Evolutionary conservation across 1,140 invertebrate genomes (phyloP), one percentile per base, ranked within the genome.

Genomic region (Drosophila mojavensis): DNA sequence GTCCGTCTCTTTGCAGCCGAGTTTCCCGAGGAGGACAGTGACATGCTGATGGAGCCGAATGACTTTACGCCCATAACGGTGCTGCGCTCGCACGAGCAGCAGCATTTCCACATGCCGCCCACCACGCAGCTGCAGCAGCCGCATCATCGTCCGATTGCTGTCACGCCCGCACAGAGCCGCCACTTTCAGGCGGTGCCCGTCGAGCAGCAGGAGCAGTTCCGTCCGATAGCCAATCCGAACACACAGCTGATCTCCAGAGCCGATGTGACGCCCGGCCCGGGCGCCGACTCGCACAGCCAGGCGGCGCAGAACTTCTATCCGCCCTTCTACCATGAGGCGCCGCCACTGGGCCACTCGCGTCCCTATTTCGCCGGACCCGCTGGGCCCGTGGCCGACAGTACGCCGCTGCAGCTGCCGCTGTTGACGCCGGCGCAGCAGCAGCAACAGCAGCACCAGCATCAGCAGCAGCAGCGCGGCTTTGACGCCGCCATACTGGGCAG

Each of bases 401-500:
- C 75, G 5, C 84, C 83, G 13, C 55, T 83, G 55, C 80, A 74
- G 20, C n/a, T 88, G 51, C 80, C 83, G 0, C 41, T 80, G 3
- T 33, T 89, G 54, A 53, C 74, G 1, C 53, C 68, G 6, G 43
- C 55, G 7, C 67, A 68, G 4, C 75, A 71, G 24, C 81, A 79
- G 13, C 71, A 45, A 33, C 51, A 69, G 3, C 43, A 45, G 43
- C 65, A 64, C 7, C 71, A 60, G 13, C 67, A 17, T 17, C 17
- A 71, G 20, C 65, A 67, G 24, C 83, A 78, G 51, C 80, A 82
- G 43, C 75, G 82, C 0, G 79, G 75, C 41, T 92, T 91, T 43
- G 92, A 92, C 76, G 90, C 93, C 43, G 92, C 93, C 24, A 93
- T 97, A 3, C 92, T 98, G 17, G 97, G 97, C 1, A 97, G 96